Percentiles rank a stretch among this genome's conserved stretches.
These are phyloP conservation scores for Prostheceraeus crozeri DNA, from an alignment of 2,888 invertebrate genomes.

Conservation along the genomic window DNA sequence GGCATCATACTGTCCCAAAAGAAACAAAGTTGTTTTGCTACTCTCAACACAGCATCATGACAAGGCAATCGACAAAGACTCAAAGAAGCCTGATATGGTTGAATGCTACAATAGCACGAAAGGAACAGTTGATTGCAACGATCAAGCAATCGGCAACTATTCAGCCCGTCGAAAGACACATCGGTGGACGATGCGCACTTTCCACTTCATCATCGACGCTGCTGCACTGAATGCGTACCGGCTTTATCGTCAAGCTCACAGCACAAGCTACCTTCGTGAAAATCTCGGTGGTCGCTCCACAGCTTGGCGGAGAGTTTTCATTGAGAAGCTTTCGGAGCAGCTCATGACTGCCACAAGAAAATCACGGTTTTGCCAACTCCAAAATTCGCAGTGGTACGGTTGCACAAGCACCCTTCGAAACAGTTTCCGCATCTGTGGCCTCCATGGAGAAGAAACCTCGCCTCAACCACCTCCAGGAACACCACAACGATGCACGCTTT, in stretches of 20 bases:
- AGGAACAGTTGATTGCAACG: slow-evolving; percentile 25
- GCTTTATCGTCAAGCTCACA: too few relatives aligned
- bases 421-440: slow-evolving; percentile 15
- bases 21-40: slow-evolving; percentile 17
- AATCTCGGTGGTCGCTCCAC: neutral
- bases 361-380: slow-evolving; percentile 3
- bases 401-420: slow-evolving; percentile 13
- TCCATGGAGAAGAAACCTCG: too few relatives aligned
- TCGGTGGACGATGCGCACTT: slow-evolving; percentile 23
- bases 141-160: slow-evolving; percentile 21
- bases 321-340: too few relatives aligned
- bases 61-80: slow-evolving; percentile 14
- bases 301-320: too few relatives aligned
- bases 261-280: too few relatives aligned
- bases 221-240: slow-evolving; percentile 23
- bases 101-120: slow-evolving; percentile 23
- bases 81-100: slow-evolving; percentile 4
- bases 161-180: slow-evolving; percentile 10
- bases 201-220: slow-evolving; percentile 24
- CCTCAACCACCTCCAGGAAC: too few relatives aligned
- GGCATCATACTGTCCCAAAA: slow-evolving; percentile 22
- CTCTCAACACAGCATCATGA: slow-evolving; percentile 16
- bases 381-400: slow-evolving; percentile 5
- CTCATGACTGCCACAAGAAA: too few relatives aligned
- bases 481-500: slow-evolving; percentile 28